Percentiles rank a stretch among this genome's conserved stretches.
phyloP scores from a whole-genome alignment of 1,140 invertebrate genomes.

The Drosophila repletoides region DNA sequence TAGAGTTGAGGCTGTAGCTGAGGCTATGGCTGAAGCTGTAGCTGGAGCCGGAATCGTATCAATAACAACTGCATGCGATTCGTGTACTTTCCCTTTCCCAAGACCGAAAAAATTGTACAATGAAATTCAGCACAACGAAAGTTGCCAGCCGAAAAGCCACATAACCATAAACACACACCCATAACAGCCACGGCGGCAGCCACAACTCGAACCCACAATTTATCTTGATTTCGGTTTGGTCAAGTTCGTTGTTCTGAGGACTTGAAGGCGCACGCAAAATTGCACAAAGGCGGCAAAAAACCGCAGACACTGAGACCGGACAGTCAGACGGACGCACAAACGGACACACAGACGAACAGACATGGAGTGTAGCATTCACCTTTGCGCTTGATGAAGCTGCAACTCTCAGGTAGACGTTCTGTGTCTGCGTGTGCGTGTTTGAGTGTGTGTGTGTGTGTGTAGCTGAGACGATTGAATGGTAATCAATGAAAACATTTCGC shows the following conservation, averaged over 20 bases:
- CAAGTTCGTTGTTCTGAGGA: conserved; percentile 48
- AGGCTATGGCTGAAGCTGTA: conserved; percentile 4
- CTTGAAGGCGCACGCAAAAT: conserved; percentile 31
- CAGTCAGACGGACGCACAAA: background rate
- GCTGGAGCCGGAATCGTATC: conserved; percentile 47
- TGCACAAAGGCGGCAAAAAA: conserved; percentile 28
- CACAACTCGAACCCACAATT: conserved; percentile 56
- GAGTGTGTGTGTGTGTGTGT: background rate
- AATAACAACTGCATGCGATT: conserved; percentile 67
- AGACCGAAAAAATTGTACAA: conserved; percentile 59
- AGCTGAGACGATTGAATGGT: conserved; percentile 36
- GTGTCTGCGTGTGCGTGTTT: background rate
- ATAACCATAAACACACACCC: conserved; percentile 32
- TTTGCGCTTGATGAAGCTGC: conserved; percentile 40
- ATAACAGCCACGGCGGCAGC: conserved; percentile 18
- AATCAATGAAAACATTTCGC: conserved; percentile 63
- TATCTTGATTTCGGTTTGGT: conserved; percentile 50
- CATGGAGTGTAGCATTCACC: conserved; percentile 9
- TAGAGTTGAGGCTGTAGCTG: conserved; percentile 35
- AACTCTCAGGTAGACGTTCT: conserved; percentile 24
- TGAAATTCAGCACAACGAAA: conserved; percentile 78
- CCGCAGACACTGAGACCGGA: background rate
- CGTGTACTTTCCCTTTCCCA: conserved; percentile 72
- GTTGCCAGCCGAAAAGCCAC: conserved; percentile 33
- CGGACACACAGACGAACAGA: background rate